phyloP scores from a whole-genome alignment of 2,888 invertebrate genomes.

The Lamellibrachia columna region DNA sequence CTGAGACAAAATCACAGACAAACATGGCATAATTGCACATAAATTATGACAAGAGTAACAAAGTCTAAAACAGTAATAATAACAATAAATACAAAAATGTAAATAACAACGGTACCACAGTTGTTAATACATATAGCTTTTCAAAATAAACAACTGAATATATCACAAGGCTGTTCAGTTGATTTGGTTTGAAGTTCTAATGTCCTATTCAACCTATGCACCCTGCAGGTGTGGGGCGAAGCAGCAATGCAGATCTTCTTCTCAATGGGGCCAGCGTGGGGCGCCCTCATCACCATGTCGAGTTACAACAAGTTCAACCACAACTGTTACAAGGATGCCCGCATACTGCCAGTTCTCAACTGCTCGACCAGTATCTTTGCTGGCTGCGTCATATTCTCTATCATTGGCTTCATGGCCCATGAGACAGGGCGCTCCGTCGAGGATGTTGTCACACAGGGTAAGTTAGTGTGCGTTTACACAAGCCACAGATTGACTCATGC shows the following conservation, averaged over 20 bases:
- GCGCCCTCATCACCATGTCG: slow-evolving; percentile 47
- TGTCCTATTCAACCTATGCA: neutral
- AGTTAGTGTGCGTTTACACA: neutral
- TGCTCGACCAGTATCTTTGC: slow-evolving; percentile 64
- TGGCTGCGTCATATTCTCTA: slow-evolving; percentile 65
- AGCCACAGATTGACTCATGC: too few relatives aligned
- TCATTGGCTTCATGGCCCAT: slow-evolving; percentile 72
- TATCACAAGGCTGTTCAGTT: neutral
- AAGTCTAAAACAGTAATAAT: too few relatives aligned
- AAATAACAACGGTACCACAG: too few relatives aligned
- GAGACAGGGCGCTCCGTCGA: slow-evolving; percentile 61
- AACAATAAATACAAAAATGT: too few relatives aligned
- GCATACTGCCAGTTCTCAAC: slow-evolving; percentile 63
- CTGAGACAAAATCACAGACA: too few relatives aligned
- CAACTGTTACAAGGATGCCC: slow-evolving; percentile 56
- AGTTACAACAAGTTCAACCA: slow-evolving; percentile 48
- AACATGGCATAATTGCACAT: too few relatives aligned
- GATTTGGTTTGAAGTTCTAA: neutral
- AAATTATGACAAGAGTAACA: too few relatives aligned
- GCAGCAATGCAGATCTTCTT: slow-evolving; percentile 50
- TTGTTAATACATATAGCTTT: too few relatives aligned
- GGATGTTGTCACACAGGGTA: slow-evolving; percentile 65
- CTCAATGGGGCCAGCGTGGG: slow-evolving; percentile 47
- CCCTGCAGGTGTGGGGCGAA: slow-evolving; percentile 46
- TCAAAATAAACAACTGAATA: neutral